Conservation (phyloP, 2,797 vertebrate species). For the Phataginus tricuspis region DNA sequence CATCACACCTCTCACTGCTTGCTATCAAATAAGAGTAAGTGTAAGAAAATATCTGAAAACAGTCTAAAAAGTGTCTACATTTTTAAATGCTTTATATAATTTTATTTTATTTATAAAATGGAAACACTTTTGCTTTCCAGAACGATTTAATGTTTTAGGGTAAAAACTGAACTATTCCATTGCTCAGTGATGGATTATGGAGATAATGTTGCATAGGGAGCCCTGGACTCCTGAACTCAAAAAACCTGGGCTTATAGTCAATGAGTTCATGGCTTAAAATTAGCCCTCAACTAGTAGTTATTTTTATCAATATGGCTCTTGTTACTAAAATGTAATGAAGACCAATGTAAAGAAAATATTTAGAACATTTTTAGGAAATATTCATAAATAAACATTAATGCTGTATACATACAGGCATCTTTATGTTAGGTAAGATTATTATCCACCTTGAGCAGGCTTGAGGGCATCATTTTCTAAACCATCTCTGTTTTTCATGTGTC, state of each 20-base stretch:
- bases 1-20: background rate
- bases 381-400: constrained; percentile 2
- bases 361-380: constrained; percentile 36
- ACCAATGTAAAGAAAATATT: constrained; percentile 25
- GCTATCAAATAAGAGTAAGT: background rate
- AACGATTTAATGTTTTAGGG: background rate
- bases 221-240: background rate
- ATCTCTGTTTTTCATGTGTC: constrained; percentile 53
- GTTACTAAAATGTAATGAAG: constrained; percentile 26
- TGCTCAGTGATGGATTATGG: background rate
- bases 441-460: background rate
- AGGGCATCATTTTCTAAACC: constrained; percentile 30
- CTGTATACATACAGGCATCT: background rate
- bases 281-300: background rate
- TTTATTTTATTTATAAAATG: background rate
- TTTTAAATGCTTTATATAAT: background rate
- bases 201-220: background rate
- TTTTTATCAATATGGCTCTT: constrained; percentile 19
- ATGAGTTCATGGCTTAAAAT: background rate
- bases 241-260: background rate
- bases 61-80: background rate
- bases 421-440: background rate
- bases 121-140: background rate
- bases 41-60: background rate
- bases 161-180: background rate